Conservation (phyloP, 2,888 invertebrate species). For the Erannis defoliaria region DNA sequence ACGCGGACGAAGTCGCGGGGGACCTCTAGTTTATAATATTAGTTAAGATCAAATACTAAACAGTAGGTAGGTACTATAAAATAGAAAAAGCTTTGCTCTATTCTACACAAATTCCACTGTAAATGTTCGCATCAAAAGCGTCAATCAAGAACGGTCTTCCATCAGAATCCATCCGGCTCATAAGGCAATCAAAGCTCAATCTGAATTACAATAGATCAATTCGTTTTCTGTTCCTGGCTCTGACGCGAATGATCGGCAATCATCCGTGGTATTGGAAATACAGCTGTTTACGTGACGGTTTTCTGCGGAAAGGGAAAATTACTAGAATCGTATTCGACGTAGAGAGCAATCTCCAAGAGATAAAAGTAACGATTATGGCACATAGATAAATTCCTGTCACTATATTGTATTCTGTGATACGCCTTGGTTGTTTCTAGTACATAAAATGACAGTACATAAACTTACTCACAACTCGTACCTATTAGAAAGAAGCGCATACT, state of each 20-base stretch:
- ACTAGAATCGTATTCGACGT: slow-evolving; percentile 27
- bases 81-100: background rate
- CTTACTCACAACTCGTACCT: too few species aligned
- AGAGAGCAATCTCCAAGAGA: slow-evolving; percentile 20
- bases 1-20: too few species aligned
- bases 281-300: slow-evolving; percentile 10
- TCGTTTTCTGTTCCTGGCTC: slow-evolving; percentile 24
- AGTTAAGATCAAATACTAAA: too few species aligned
- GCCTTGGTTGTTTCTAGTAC: background rate
- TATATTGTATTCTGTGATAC: slow-evolving; percentile 2
- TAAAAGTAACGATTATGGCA: slow-evolving; percentile 25
- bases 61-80: too few species aligned
- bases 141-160: slow-evolving; percentile 13
- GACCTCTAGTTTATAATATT: too few species aligned
- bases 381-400: slow-evolving; percentile 1
- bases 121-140: slow-evolving; percentile 7
- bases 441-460: background rate
- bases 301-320: slow-evolving; percentile 26
- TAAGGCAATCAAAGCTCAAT: slow-evolving; percentile 28
- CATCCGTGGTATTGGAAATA: slow-evolving; percentile 33
- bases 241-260: slow-evolving; percentile 31
- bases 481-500: too few species aligned
- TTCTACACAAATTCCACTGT: background rate
- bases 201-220: slow-evolving; percentile 35
- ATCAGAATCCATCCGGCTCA: slow-evolving; percentile 9